phyloP scores from a whole-genome alignment of 2,113 vertebrate species.

The Xenotilapia leptura region DNA sequence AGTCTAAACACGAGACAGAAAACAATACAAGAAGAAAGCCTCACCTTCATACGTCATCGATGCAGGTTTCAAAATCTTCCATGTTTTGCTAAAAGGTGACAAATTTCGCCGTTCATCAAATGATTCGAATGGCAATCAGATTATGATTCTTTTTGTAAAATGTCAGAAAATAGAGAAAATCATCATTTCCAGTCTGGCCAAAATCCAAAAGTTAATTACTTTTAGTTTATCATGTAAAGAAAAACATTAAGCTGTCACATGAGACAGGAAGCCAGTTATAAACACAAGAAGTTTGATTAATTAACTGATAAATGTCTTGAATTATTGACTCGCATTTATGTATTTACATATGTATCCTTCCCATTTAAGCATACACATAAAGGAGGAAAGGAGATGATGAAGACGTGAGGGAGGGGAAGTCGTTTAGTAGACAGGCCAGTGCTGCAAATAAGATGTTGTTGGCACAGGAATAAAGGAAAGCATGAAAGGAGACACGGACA shows the following conservation, averaged over 20 bases:
- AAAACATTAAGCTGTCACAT: not conserved
- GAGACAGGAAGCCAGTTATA: not conserved
- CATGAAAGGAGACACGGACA: not conserved
- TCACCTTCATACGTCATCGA: not conserved
- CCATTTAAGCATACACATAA: not conserved
- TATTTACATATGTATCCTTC: not conserved
- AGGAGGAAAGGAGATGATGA: not conserved
- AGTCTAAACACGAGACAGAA: not conserved
- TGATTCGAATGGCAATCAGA: not conserved
- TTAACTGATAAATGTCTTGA: not conserved
- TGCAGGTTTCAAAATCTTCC: not conserved
- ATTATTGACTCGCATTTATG: not conserved
- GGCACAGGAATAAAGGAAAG: not conserved
- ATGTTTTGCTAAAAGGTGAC: not conserved
- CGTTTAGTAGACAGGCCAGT: constrained; percentile 30
- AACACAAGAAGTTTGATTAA: not conserved
- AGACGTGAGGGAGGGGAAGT: not conserved
- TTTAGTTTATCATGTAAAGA: not conserved
- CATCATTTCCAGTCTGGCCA: not conserved
- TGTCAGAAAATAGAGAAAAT: not conserved
- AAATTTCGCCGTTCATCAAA: not conserved
- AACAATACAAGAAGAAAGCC: not conserved
- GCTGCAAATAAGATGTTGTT: constrained; percentile 29
- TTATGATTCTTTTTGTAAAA: not conserved
- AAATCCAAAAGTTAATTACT: not conserved